Conservation (phyloP, 2,797 vertebrate genomes). For the Hybognathus amarus region DNA sequence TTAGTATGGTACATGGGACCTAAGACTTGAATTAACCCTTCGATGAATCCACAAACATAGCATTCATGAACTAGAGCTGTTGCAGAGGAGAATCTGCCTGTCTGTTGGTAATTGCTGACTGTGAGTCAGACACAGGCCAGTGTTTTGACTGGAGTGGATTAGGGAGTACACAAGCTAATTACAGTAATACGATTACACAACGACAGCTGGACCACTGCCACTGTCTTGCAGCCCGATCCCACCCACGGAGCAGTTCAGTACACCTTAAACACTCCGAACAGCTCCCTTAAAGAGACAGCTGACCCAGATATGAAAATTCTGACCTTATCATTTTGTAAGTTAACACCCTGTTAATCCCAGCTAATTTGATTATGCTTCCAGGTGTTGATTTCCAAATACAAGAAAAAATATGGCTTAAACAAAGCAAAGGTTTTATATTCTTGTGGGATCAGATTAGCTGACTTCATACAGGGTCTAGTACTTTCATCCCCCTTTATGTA, state of each 20-base stretch:
- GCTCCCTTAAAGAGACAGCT: not conserved
- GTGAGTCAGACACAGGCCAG: conserved; percentile 48
- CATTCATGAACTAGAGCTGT: not conserved
- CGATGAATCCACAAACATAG: not conserved
- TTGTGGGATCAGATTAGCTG: not conserved
- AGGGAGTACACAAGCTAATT: conserved; percentile 55
- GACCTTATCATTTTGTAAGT: not conserved
- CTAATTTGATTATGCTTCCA: not conserved
- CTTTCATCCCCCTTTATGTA: not conserved
- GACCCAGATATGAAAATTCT: not conserved
- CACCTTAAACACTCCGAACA: conserved; percentile 20
- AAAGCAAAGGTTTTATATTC: no score
- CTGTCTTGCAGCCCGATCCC: conserved; percentile 23
- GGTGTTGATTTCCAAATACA: not conserved
- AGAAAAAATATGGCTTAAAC: not conserved
- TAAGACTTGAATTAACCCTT: not conserved
- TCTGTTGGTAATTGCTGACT: conserved; percentile 45
- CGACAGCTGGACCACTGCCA: conserved; percentile 48
- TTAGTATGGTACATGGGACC: not conserved
- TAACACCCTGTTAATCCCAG: not conserved
- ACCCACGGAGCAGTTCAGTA: not conserved
- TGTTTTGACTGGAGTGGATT: conserved; percentile 58
- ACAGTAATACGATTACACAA: conserved; percentile 58
- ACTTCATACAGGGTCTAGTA: not conserved
- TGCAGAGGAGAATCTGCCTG: conserved; percentile 21